Evolutionary conservation across 1,140 invertebrate genomes (phyloP).

Genomic region (Drosophila dunni): DNA sequence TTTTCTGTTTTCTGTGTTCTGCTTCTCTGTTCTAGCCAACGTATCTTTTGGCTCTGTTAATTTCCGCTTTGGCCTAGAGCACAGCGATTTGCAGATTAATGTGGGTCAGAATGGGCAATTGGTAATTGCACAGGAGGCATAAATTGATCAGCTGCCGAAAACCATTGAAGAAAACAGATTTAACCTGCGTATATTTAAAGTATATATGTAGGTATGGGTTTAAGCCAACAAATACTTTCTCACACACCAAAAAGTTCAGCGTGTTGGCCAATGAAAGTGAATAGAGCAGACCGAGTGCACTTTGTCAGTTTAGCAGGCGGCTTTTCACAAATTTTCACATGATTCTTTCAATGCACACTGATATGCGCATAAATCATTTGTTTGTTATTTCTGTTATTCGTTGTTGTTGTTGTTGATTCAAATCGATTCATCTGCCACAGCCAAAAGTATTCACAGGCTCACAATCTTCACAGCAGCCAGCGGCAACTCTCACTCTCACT

Average conservation of each 20-base stretch:
- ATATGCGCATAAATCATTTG: conserved; percentile 67
- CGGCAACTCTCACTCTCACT: conserved; percentile 62
- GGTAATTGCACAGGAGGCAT: conserved; percentile 58
- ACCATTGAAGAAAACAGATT: neutral
- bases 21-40: neutral
- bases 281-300: conserved; percentile 36
- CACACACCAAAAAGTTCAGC: conserved; percentile 32
- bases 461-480: conserved; percentile 1
- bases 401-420: conserved; percentile 36
- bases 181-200: conserved; percentile 10
- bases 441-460: neutral
- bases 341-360: conserved; percentile 50
- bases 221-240: conserved; percentile 51
- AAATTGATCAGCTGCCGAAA: conserved; percentile 34
- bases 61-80: conserved; percentile 70
- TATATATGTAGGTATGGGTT: neutral
- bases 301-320: conserved; percentile 38
- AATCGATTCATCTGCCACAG: conserved; percentile 62
- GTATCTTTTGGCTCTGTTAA: conserved; percentile 54
- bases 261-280: conserved; percentile 58
- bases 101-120: conserved; percentile 67
- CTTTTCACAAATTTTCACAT: conserved; percentile 67
- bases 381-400: conserved; percentile 28
- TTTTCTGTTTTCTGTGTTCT: neutral
- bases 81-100: conserved; percentile 66